Conservation (phyloP, 2,888 invertebrate genomes). For the Ecdyonurus torrentis region DNA sequence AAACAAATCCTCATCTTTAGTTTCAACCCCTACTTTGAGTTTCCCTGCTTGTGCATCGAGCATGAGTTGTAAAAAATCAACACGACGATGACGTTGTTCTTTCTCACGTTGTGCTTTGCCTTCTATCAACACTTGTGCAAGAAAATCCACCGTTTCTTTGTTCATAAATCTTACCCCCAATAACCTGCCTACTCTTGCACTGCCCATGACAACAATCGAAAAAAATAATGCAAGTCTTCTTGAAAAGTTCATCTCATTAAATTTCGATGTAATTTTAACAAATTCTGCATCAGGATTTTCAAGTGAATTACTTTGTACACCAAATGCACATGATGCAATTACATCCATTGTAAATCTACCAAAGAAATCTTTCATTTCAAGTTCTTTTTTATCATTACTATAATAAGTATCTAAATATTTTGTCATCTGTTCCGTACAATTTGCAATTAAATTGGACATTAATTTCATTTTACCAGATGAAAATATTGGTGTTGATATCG, state of each 20-base stretch:
- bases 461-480: conserved; percentile 26
- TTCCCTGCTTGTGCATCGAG: conserved; percentile 29
- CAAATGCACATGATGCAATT: conserved; percentile 39
- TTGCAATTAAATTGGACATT: conserved; percentile 24
- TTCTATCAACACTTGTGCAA: conserved; percentile 14
- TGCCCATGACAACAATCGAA: conserved; percentile 15
- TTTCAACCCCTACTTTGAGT: conserved; percentile 27
- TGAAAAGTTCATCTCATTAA: conserved; percentile 14
- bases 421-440: conserved; percentile 31
- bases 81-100: conserved; percentile 19
- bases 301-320: conserved; percentile 34
- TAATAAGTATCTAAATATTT: conserved; percentile 15
- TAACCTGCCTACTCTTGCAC: conserved; percentile 13
- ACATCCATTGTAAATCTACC: conserved; percentile 37
- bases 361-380: conserved; percentile 37
- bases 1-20: conserved; percentile 19
- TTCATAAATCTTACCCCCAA: conserved; percentile 18
- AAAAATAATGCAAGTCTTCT: conserved; percentile 14
- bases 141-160: conserved; percentile 14
- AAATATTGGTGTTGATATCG: conserved; percentile 35
- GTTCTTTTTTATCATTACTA: conserved; percentile 16
- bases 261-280: conserved; percentile 21
- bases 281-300: conserved; percentile 32
- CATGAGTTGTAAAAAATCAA: conserved; percentile 32
- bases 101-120: conserved; percentile 15